phyloP scores from a whole-genome alignment of 1,140 invertebrate genomes.

The Pantala flavescens region DNA sequence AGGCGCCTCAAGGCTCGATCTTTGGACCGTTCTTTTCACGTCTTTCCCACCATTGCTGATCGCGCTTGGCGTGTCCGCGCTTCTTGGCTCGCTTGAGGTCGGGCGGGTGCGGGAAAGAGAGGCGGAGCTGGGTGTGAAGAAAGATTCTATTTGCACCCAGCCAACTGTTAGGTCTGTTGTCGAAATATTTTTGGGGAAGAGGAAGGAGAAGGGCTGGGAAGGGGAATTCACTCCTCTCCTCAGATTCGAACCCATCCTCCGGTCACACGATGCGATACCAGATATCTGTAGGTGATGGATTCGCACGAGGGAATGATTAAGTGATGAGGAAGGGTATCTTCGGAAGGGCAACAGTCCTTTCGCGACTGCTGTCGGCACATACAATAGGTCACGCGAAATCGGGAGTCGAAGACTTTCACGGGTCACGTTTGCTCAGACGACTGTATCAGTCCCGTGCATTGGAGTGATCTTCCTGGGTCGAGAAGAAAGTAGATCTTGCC shows the following conservation, averaged over 20 bases:
- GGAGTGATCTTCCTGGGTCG: too few relatives aligned
- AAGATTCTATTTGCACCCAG: conserved; percentile 9
- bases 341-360: too few relatives aligned
- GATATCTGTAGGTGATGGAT: too few relatives aligned
- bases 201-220: neutral
- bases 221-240: neutral
- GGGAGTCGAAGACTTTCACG: too few relatives aligned
- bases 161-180: conserved; percentile 1
- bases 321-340: too few relatives aligned
- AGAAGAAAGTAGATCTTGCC: too few relatives aligned
- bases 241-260: neutral
- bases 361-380: too few relatives aligned
- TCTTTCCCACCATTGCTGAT: neutral
- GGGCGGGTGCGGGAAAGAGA: neutral
- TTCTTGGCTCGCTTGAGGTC: neutral
- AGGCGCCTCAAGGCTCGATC: neutral
- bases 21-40: neutral
- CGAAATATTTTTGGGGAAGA: conserved; percentile 6
- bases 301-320: too few relatives aligned
- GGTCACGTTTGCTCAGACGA: too few relatives aligned
- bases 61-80: neutral
- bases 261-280: too few relatives aligned
- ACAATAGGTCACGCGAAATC: too few relatives aligned
- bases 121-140: neutral
- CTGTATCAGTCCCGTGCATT: too few relatives aligned